phyloP scores from a whole-genome alignment of 2,888 invertebrate species.

The Lycocerus yunnanus region DNA sequence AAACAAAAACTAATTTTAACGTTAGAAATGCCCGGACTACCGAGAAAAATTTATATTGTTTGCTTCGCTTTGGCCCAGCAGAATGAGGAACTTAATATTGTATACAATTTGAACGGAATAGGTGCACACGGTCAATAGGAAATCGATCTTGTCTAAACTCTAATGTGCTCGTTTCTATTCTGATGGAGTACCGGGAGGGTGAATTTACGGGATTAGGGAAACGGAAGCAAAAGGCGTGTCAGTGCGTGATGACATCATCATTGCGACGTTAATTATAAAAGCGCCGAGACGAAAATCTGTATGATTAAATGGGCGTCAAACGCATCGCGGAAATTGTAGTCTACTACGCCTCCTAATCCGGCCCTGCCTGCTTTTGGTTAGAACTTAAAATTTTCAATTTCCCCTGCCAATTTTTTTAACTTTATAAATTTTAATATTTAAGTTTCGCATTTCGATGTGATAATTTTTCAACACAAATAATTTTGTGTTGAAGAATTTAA shows the following conservation, averaged over 20 bases:
- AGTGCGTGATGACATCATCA: constrained; percentile 32
- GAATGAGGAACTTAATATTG: not conserved
- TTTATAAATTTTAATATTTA: not conserved
- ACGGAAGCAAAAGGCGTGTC: constrained; percentile 34
- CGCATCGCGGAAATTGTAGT: constrained; percentile 30
- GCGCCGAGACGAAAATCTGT: constrained; percentile 24
- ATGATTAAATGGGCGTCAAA: constrained; percentile 29
- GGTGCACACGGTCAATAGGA: constrained; percentile 28
- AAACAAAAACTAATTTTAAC: not conserved
- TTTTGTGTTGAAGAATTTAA: not conserved
- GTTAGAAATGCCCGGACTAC: not conserved
- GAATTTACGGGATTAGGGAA: constrained; percentile 33
- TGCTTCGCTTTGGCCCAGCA: not conserved
- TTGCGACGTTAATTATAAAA: constrained; percentile 33
- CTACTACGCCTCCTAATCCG: constrained; percentile 25
- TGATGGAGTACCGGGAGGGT: constrained; percentile 27
- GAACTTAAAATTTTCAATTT: constrained; percentile 14
- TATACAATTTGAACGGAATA: not conserved
- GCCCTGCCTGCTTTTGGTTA: constrained; percentile 16
- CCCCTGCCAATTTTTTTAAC: not conserved
- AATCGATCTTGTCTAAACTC: constrained; percentile 35
- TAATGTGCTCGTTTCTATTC: constrained; percentile 39
- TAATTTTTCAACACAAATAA: not conserved
- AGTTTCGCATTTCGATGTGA: not conserved
- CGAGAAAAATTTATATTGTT: not conserved